phyloP scores from a whole-genome alignment of 2,113 vertebrate genomes.

The Alligator sinensis region DNA sequence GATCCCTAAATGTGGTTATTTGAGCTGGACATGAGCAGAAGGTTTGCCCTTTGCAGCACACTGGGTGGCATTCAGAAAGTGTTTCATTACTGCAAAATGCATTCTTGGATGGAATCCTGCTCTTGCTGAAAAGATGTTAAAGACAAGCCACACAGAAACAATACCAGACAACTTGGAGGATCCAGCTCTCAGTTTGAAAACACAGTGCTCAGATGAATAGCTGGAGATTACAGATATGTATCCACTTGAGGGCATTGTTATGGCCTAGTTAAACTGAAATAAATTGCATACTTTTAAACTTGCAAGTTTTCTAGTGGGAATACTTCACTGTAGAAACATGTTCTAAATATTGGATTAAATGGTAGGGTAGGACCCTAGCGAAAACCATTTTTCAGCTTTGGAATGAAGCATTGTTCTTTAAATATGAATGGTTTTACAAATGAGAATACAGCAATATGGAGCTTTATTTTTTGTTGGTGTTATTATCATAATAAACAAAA shows the following conservation, averaged over 20 bases:
- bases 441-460: slow-evolving; percentile 19
- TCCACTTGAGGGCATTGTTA: slow-evolving; percentile 61
- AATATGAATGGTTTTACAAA: slow-evolving; percentile 59
- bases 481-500: slow-evolving; percentile 13
- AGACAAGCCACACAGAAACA: background rate
- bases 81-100: background rate
- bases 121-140: background rate
- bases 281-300: slow-evolving; percentile 61
- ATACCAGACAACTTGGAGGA: background rate
- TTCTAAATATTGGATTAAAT: slow-evolving; percentile 67
- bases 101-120: background rate
- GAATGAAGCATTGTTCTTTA: slow-evolving; percentile 61
- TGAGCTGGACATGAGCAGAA: background rate
- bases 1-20: background rate
- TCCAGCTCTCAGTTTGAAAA: slow-evolving; percentile 10
- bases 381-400: slow-evolving; percentile 59
- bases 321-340: slow-evolving; percentile 49
- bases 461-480: background rate
- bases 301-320: slow-evolving; percentile 61
- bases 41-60: rapidly evolving
- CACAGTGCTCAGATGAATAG: slow-evolving; percentile 1
- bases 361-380: slow-evolving; percentile 35
- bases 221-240: slow-evolving; percentile 58
- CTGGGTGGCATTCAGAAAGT: rapidly evolving
- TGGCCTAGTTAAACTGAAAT: slow-evolving; percentile 65